Percentiles rank a stretch among this genome's conserved stretches.
These are phyloP conservation scores for Spilogale gracilis DNA, from an alignment of 2,113 vertebrate genomes.

Conservation along the genomic window DNA sequence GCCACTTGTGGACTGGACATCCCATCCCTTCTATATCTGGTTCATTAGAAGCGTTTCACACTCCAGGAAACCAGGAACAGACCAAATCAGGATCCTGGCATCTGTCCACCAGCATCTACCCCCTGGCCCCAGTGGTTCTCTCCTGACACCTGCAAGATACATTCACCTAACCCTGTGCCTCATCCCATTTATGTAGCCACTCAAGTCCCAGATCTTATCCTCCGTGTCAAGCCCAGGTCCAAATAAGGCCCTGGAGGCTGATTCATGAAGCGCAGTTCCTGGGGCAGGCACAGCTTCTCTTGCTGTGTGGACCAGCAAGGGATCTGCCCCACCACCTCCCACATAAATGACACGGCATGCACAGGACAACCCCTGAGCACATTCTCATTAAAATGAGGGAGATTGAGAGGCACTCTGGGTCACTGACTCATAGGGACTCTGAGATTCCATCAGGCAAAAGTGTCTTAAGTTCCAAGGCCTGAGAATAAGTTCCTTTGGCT, in stretches of 20 bases:
- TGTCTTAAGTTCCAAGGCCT: not conserved
- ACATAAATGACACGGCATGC: rapidly evolving
- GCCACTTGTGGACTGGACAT: rapidly evolving
- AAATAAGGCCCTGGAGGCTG: not conserved
- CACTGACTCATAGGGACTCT: not conserved
- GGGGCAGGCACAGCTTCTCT: not conserved
- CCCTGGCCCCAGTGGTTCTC: not conserved
- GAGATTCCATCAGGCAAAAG: not conserved
- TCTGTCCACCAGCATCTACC: not conserved
- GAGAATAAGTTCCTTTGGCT: not conserved
- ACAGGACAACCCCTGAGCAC: not conserved
- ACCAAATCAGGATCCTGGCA: not conserved
- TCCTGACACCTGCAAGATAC: not conserved
- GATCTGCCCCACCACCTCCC: not conserved
- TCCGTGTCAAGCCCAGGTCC: not conserved
- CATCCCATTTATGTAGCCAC: not conserved
- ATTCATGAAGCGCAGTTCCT: not conserved
- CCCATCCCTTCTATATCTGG: not conserved
- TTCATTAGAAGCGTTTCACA: not conserved
- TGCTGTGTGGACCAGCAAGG: not conserved
- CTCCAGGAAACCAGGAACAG: not conserved
- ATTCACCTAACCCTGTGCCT: not conserved
- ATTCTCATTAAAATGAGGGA: not conserved
- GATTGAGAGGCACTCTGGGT: not conserved
- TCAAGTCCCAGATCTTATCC: not conserved